A percentile compares a stretch with the other conserved stretches of the same genome.
Evolutionary conservation across 2,113 vertebrate genomes (phyloP).

Genomic region (Heterocephalus glaber): DNA sequence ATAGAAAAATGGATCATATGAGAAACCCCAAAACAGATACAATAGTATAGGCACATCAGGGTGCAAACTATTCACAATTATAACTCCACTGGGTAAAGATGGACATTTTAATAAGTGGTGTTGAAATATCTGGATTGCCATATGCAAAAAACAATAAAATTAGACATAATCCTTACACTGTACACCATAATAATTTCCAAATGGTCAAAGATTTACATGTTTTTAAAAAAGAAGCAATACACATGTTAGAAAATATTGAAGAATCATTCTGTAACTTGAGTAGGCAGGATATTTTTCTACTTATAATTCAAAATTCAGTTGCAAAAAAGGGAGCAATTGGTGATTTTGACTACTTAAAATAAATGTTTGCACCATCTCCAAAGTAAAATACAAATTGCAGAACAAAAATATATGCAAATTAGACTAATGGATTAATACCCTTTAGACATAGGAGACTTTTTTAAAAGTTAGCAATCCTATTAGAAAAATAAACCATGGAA

Average conservation of each 20-base stretch:
- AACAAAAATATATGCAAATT: neutral
- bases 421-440: slow-evolving; percentile 18
- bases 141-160: neutral
- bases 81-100: neutral
- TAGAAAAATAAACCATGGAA: neutral
- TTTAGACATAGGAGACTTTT: neutral
- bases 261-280: neutral
- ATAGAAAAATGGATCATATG: neutral
- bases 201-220: neutral
- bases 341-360: slow-evolving; percentile 5
- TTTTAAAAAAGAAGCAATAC: neutral
- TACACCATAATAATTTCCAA: neutral
- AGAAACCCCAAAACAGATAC: neutral
- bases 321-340: neutral
- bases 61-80: neutral
- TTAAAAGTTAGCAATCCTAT: neutral
- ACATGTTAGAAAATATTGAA: neutral
- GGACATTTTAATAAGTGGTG: neutral
- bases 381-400: slow-evolving; percentile 26
- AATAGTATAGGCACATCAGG: neutral
- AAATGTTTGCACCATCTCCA: neutral
- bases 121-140: neutral
- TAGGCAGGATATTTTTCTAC: neutral
- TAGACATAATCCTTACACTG: neutral
- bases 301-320: neutral